Evolutionary conservation across 2,113 vertebrate species (phyloP), one percentile per base, ranked within the genome.

Genomic region (Equus przewalskii): DNA sequence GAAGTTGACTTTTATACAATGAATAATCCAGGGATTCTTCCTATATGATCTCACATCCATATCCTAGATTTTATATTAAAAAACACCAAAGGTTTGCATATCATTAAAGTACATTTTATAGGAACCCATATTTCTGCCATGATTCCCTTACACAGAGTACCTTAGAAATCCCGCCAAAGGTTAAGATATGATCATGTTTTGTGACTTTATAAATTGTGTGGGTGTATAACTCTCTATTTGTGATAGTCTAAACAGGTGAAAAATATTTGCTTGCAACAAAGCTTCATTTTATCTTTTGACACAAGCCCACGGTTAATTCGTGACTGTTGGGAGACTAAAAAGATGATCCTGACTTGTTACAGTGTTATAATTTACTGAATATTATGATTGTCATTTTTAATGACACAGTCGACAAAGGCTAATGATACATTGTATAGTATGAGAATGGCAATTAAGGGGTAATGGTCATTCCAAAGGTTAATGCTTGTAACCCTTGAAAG

Each of bases 401-500:
- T 56, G 73, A 60, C 7, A 92, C 0, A 65, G n/a, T 79, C 4
- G 51, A 7, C 19, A 96, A 76, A 30, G 16, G 84, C 24, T 67
- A 95, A 81, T 91, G 33, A 6, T 56, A 89, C 21, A 46, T 49
- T 75, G 91, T 28, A 1, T 67, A 58, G 18, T 67, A 64, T 28
- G 73, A 96, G 44, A 96, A 93, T 79, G 0, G 0, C 7, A 94
- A 58, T 58, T 94, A 79, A 94, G 94, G 24, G 33, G n/a, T 58
- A 88, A 87, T 97, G 67, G 64, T 60, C 94, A 89, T 46, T 5
- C 3, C 30, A 92, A 98, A 97, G 4, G 58, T 97, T 96, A 96
- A 97, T 96, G 5, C 11, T 81, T 93, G 4, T 94, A 94, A 91
- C 75, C 96, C 46, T 95, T 80, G 6, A 98, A 97, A 97, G 2